Percentiles rank a stretch among this genome's conserved stretches.
Conservation (phyloP, 2,797 vertebrate species). For the Acanthurus tractus region DNA sequence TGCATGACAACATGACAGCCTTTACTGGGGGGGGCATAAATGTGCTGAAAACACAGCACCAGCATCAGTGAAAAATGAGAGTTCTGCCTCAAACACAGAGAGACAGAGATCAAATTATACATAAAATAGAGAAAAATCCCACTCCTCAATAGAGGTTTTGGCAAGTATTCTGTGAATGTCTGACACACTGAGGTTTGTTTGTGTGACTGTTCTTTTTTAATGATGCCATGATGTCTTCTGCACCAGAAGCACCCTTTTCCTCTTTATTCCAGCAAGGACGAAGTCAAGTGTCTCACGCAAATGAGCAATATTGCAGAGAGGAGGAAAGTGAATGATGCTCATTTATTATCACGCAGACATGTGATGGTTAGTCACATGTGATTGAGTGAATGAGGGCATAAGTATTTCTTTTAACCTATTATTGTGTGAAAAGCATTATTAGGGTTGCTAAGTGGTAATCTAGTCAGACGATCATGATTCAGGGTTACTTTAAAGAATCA, state of each 20-base stretch:
- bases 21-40: conserved; percentile 20
- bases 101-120: conserved; percentile 8
- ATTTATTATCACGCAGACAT: not conserved
- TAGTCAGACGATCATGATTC: not conserved
- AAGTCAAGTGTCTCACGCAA: conserved; percentile 33
- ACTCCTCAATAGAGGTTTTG: conserved; percentile 8
- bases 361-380: not conserved
- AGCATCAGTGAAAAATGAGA: conserved; percentile 4
- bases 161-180: conserved; percentile 6
- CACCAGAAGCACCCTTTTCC: conserved; percentile 10
- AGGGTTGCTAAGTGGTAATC: not conserved
- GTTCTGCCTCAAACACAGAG: not conserved
- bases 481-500: conserved; percentile 9
- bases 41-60: conserved; percentile 23
- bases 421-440: not conserved
- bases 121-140: not conserved
- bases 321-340: not conserved
- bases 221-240: conserved; percentile 19
- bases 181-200: conserved; percentile 5
- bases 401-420: not conserved
- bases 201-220: conserved; percentile 10
- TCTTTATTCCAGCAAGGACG: conserved; percentile 29
- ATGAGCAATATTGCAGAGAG: conserved; percentile 27
- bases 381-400: not conserved
- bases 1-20: conserved; percentile 49